These are phyloP conservation scores for Oreonectes daqikongensis DNA, from an alignment of 2,797 vertebrate species.

Conservation along the genomic window DNA sequence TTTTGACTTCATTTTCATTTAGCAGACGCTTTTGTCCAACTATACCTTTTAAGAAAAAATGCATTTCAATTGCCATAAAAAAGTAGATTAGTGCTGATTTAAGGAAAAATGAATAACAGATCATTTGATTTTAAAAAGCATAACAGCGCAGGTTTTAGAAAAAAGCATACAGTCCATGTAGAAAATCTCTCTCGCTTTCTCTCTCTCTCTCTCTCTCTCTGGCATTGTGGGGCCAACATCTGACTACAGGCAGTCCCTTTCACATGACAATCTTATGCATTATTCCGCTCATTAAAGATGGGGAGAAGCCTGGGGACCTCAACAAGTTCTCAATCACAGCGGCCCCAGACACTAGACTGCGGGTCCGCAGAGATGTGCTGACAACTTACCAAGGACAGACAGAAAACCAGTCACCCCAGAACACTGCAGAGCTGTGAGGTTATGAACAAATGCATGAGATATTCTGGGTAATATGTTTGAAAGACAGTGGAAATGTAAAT, in stretches of 20 bases:
- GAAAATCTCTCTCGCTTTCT: slow-evolving; percentile 50
- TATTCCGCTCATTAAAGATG: slow-evolving; percentile 90
- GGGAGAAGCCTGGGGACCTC: slow-evolving; percentile 74
- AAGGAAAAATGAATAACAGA: not conserved
- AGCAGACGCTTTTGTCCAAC: no score
- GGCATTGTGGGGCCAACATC: slow-evolving; percentile 77
- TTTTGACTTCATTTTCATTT: no score
- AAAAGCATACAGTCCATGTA: slow-evolving; percentile 2
- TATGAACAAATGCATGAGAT: slow-evolving; percentile 30
- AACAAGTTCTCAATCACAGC: slow-evolving; percentile 70
- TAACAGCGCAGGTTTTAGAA: not conserved
- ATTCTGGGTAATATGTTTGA: slow-evolving; percentile 26
- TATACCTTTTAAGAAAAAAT: no score
- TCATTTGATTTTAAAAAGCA: not conserved
- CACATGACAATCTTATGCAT: slow-evolving; percentile 91
- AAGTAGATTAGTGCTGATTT: not conserved
- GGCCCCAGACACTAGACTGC: slow-evolving; percentile 22
- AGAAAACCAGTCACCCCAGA: slow-evolving; percentile 35
- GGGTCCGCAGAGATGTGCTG: slow-evolving; percentile 46
- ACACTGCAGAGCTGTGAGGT: slow-evolving; percentile 25
- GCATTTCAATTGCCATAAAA: no score
- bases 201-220: slow-evolving; percentile 59
- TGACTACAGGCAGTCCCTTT: slow-evolving; percentile 83
- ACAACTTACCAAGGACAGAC: slow-evolving; percentile 54
- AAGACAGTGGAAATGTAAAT: slow-evolving; percentile 32